Evolutionary conservation across 1,140 invertebrate species (phyloP).

Genomic region (Gonatopus flavifemur): DNA sequence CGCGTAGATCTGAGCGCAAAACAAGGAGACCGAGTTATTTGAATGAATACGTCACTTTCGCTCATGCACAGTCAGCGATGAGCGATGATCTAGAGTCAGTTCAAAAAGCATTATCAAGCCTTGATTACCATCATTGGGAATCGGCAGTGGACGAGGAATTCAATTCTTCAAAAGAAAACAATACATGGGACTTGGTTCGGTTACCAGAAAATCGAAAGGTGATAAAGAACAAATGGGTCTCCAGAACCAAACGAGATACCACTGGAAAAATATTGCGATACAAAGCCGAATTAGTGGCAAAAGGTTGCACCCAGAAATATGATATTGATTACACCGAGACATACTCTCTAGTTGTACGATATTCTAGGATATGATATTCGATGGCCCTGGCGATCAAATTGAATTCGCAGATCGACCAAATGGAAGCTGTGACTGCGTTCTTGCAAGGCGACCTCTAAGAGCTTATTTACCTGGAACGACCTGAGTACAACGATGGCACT

Average conservation of each 20-base stretch:
- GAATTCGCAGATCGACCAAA: slow-evolving; percentile 31
- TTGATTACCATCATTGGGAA: neutral
- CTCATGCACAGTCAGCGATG: neutral
- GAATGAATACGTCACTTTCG: neutral
- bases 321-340: slow-evolving; percentile 34
- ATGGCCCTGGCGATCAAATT: slow-evolving; percentile 25
- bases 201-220: neutral
- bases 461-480: slow-evolving; percentile 43
- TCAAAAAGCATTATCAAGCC: neutral
- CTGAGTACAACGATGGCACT: slow-evolving; percentile 29
- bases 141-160: neutral
- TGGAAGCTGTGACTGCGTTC: slow-evolving; percentile 44
- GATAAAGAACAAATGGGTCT: neutral
- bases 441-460: slow-evolving; percentile 46
- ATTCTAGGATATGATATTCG: slow-evolving; percentile 27
- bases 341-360: slow-evolving; percentile 34
- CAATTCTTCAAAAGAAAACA: neutral
- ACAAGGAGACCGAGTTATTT: neutral
- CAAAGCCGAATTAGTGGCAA: slow-evolving; percentile 50
- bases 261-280: slow-evolving; percentile 31
- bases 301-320: slow-evolving; percentile 27
- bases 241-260: slow-evolving; percentile 26
- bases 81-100: neutral
- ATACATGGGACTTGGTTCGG: neutral
- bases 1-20: neutral